Base-by-base conservation (phyloP, 2,888 invertebrate genomes). In the Parnassius smintheus region DNA sequence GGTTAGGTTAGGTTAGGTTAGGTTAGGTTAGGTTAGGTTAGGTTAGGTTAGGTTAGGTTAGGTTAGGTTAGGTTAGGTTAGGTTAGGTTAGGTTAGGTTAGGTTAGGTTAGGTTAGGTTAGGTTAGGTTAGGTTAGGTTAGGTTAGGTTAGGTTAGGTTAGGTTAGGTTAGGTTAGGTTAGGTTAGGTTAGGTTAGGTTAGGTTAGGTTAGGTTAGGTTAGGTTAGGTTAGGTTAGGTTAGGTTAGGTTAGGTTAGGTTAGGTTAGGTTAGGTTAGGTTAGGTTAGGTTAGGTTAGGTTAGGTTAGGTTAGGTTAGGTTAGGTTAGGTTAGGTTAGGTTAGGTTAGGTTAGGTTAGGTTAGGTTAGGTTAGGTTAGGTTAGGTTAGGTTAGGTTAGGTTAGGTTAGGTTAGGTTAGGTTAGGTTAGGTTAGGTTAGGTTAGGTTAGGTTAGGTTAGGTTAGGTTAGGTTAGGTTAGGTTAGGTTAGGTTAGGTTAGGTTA, bases 401-500 rank as follows among this genome's bases (percentile, higher is more conserved):
- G 61, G 44, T 56, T 42, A 44, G 52, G 42, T 13, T 41, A 54
- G 57, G 57, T 52, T 13, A 53, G 57, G 42, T 56, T 50, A 42
- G 48, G 61, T 35, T 22, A 49, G 46, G 56, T 46, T 52, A 46
- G 56, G 60, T 49, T 46, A 50, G 52, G 56, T n/a, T 53, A 50
- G 45, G 60, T 48, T 41, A 46, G 55, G 58, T 67, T 67, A 66
- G 66, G 68, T 65, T 67, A 66, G 68, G 67, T 67, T 68, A 64
- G 66, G 66, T 66, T 65, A 62, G 66, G 64, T 65, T 42, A 42
- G 42, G 42, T 9, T 42, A 42, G 42, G 42, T 42, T 42, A 42
- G 42, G 42, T 42, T 42, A 42, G 42, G 42, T 42, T 42, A 42
- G 42, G 42, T 42, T 42, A 42, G 42, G 42, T 9, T 42, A 42